Percentiles rank a stretch among this genome's conserved stretches.
phyloP scores from a whole-genome alignment of 2,797 vertebrate species.

The Clarias laeviceps region DNA sequence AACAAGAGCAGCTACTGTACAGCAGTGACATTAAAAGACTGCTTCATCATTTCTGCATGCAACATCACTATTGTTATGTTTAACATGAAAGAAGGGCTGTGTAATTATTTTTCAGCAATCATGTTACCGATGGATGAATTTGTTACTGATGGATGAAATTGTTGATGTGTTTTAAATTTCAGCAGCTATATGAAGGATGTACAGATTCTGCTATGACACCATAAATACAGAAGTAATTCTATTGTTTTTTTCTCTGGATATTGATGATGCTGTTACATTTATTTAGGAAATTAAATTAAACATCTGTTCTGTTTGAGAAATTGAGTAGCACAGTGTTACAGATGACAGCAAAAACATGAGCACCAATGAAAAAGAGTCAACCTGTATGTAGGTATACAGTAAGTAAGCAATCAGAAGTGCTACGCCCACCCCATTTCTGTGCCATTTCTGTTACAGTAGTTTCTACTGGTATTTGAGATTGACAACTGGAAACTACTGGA shows the following conservation, averaged over 20 bases:
- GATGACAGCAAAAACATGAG: not conserved
- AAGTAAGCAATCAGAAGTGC: not conserved
- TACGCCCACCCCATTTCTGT: too few species aligned
- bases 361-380: too few species aligned
- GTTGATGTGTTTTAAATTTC: not conserved
- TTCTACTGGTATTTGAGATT: not conserved
- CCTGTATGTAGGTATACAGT: not conserved
- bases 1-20: not conserved
- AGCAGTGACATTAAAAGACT: constrained; percentile 5
- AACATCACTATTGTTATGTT: not conserved
- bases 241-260: not conserved
- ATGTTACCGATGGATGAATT: not conserved
- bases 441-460: not conserved
- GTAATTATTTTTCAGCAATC: not conserved
- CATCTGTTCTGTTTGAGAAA: not conserved
- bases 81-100: not conserved
- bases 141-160: not conserved
- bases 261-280: not conserved
- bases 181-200: not conserved
- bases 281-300: not conserved
- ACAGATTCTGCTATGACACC: not conserved
- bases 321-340: not conserved
- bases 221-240: not conserved
- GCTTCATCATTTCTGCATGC: not conserved
- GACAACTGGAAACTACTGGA: not conserved